These are phyloP conservation scores for Heliconius melpomene DNA, from an alignment of 1,140 invertebrate species.

Conservation along the genomic window DNA sequence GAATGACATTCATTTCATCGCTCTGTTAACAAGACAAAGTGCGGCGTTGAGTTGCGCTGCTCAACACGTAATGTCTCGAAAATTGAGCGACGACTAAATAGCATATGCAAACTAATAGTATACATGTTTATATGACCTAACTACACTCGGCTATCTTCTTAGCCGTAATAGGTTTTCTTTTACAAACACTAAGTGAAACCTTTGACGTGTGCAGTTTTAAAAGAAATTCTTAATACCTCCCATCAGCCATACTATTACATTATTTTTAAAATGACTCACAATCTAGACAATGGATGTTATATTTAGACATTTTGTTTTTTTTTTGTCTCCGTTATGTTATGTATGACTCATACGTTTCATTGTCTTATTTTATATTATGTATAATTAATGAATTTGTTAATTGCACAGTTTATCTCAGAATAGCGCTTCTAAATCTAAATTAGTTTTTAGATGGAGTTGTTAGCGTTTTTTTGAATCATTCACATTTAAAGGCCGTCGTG, in stretches of 20 bases:
- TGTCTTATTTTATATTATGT: background rate
- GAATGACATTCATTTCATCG: too few species aligned
- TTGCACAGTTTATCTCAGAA: too few species aligned
- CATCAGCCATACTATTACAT: background rate
- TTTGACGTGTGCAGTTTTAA: constrained; percentile 5
- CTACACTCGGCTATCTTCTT: background rate
- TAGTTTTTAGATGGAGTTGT: too few species aligned
- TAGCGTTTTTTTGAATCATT: too few species aligned
- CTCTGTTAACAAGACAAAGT: too few species aligned
- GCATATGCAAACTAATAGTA: too few species aligned
- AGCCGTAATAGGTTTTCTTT: constrained; percentile 3
- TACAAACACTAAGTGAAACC: background rate
- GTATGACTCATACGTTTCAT: background rate
- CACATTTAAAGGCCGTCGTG: too few species aligned
- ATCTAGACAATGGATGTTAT: background rate
- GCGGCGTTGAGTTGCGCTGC: too few species aligned
- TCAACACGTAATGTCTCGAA: too few species aligned
- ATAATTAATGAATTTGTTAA: too few species aligned
- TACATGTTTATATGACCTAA: background rate
- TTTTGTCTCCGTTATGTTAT: background rate
- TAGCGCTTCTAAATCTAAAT: too few species aligned
- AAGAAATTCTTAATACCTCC: background rate
- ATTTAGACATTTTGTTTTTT: background rate
- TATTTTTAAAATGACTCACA: background rate
- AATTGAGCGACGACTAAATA: too few species aligned